Percentiles rank a stretch among this genome's conserved stretches.
phyloP scores from a whole-genome alignment of 2,888 invertebrate species.

The Frankliniella fusca region DNA sequence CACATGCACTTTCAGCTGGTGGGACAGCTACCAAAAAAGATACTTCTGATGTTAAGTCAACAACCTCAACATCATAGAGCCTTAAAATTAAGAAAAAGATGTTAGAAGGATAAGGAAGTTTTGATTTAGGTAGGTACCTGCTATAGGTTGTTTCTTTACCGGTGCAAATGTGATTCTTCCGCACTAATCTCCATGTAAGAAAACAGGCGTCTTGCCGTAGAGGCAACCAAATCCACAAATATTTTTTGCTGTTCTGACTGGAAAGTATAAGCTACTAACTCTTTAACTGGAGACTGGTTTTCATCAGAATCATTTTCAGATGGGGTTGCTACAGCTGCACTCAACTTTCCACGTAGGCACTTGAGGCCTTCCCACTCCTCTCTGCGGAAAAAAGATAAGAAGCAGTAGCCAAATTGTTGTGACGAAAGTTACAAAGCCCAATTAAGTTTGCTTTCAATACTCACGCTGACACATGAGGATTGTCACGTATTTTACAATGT shows the following conservation, averaged over 20 bases:
- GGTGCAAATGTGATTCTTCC: slow-evolving; percentile 66
- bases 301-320: neutral
- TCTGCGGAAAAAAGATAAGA: slow-evolving; percentile 51
- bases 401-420: neutral
- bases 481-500: slow-evolving; percentile 86
- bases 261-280: neutral
- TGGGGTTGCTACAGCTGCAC: neutral
- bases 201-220: slow-evolving; percentile 69
- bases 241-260: slow-evolving; percentile 69
- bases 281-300: neutral
- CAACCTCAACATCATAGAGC: slow-evolving; percentile 88
- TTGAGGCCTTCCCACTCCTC: slow-evolving; percentile 95
- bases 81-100: slow-evolving; percentile 46
- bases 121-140: neutral
- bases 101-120: neutral
- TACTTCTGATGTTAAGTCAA: slow-evolving; percentile 86
- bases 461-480: slow-evolving; percentile 93
- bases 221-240: slow-evolving; percentile 72
- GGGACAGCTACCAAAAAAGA: slow-evolving; percentile 90
- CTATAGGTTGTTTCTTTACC: slow-evolving; percentile 37
- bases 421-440: slow-evolving; percentile 11
- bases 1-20: slow-evolving; percentile 87
- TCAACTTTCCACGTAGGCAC: slow-evolving; percentile 30
- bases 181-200: slow-evolving; percentile 72
- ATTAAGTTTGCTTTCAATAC: slow-evolving; percentile 44